A percentile compares a stretch with the other conserved stretches of the same genome.
Evolutionary conservation across 2,797 vertebrate species (phyloP).

Genomic region (Selene dorsalis): DNA sequence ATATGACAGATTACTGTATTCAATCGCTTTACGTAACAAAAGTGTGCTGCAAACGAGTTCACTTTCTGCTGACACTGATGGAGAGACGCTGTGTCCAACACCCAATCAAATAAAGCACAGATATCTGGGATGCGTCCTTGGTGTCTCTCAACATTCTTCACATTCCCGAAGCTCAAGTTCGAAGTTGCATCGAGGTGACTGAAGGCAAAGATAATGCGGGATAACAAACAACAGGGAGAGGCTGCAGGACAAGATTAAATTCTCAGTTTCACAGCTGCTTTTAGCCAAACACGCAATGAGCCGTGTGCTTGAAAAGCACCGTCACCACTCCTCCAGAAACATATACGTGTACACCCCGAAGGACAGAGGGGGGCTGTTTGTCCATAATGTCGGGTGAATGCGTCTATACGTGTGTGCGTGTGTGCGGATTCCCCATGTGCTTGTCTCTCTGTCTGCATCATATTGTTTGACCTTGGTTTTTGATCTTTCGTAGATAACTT

Average conservation of each 20-base stretch:
- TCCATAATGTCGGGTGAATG: not conserved
- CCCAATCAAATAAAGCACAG: slow-evolving; percentile 21
- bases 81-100: not conserved
- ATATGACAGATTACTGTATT: not conserved
- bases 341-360: not conserved
- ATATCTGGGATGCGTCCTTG: not conserved
- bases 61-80: slow-evolving; percentile 7
- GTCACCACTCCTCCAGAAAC: not conserved
- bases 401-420: not conserved
- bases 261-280: slow-evolving; percentile 34
- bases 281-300: slow-evolving; percentile 24
- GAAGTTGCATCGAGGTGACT: slow-evolving; percentile 11
- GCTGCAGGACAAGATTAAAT: slow-evolving; percentile 20
- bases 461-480: slow-evolving; percentile 38
- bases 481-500: slow-evolving; percentile 42
- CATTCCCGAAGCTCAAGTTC: slow-evolving; percentile 45
- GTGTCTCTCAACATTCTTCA: slow-evolving; percentile 23
- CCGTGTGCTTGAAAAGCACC: slow-evolving; percentile 13
- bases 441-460: slow-evolving; percentile 20
- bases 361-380: not conserved
- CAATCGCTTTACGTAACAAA: not conserved
- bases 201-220: slow-evolving; percentile 17
- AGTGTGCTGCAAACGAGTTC: not conserved
- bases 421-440: not conserved
- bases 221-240: slow-evolving; percentile 35